Base-by-base conservation (phyloP, 2,888 invertebrate genomes). In the Antheraea assamensis region DNA sequence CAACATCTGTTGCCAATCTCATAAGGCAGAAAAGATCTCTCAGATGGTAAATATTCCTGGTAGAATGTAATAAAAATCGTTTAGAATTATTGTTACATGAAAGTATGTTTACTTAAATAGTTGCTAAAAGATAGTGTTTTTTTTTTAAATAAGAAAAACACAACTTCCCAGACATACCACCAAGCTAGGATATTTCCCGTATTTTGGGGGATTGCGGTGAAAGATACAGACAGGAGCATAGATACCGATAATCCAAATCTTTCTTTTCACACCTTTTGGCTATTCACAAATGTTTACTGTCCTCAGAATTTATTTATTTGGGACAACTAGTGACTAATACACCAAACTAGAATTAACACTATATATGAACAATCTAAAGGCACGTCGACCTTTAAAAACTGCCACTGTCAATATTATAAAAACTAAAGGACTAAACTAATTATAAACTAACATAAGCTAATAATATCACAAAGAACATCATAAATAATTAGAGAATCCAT, bases 1-100 rank as follows among this genome's bases (percentile, higher is more conserved):
- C 71, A 72, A 72, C 72, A 73, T 73, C 73, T 73, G 73, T 71
- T 52, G 73, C 71, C 71, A 42, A 31, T 52, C 52, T 47, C 70
- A 55, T 68, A 70, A 58, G 70, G 58, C 31, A 35, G 35, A 35
- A 68, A 68, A 68, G 68, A 68, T n/a, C 68, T 10, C 68, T 35
- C 35, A 21, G 31, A 68, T 68, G 68, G 68, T 68, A 68, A 68
- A 68, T 35, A 68, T n/a, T 21, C n/a, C 10, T n/a, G 3, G 68
- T 24, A 68, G 35, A 66, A 35, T 35, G 35, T 68, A 68, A 68
- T 68, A 27, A 10, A 35, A 0, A 68, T 35, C 68, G 68, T n/a
- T 68, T 35, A 35, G 35, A 35, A 68, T 68, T 68, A 35, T n/a
- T n/a, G 35, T 35, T 21, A 35, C 21, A n/a, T 35, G 35, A n/a